Percentiles rank a stretch among this genome's conserved stretches.
These are phyloP conservation scores for Holcopasites calliopsidis DNA, from an alignment of 1,140 invertebrate genomes.

Conservation along the genomic window DNA sequence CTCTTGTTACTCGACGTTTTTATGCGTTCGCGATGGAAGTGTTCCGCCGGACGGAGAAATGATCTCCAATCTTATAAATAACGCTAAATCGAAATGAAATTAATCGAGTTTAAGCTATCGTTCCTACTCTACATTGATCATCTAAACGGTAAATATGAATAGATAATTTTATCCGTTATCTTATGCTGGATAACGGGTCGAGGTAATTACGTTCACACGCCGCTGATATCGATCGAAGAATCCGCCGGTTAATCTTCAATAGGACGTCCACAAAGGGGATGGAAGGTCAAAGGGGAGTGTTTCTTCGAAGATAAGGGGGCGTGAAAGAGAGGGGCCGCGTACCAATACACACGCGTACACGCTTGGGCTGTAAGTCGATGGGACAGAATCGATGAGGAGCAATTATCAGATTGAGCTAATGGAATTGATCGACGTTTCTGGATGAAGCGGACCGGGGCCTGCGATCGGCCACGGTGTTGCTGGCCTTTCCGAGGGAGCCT, in stretches of 20 bases:
- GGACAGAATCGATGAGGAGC: constrained; percentile 57
- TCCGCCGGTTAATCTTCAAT: too few relatives aligned
- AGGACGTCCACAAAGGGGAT: too few relatives aligned
- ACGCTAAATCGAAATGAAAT: not conserved
- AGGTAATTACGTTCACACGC: not conserved
- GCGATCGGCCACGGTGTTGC: constrained; percentile 49
- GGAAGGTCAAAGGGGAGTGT: not conserved
- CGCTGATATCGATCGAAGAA: not conserved
- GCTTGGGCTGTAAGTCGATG: not conserved
- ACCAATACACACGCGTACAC: constrained; percentile 3
- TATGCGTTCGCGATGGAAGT: too few relatives aligned
- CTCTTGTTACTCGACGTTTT: not conserved
- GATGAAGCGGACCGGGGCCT: constrained; percentile 33
- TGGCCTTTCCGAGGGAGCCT: constrained; percentile 52
- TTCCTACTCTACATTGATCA: too few relatives aligned
- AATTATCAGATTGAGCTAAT: constrained; percentile 66
- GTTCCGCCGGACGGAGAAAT: too few relatives aligned
- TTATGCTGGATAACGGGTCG: not conserved
- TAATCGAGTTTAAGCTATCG: too few relatives aligned
- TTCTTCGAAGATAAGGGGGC: constrained; percentile 16
- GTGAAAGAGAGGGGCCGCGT: not conserved
- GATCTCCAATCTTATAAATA: too few relatives aligned
- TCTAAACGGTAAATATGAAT: too few relatives aligned
- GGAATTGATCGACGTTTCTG: constrained; percentile 60
- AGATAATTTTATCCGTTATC: too few relatives aligned